phyloP scores from a whole-genome alignment of 2,113 vertebrate genomes.

The Prionailurus bengalensis region DNA sequence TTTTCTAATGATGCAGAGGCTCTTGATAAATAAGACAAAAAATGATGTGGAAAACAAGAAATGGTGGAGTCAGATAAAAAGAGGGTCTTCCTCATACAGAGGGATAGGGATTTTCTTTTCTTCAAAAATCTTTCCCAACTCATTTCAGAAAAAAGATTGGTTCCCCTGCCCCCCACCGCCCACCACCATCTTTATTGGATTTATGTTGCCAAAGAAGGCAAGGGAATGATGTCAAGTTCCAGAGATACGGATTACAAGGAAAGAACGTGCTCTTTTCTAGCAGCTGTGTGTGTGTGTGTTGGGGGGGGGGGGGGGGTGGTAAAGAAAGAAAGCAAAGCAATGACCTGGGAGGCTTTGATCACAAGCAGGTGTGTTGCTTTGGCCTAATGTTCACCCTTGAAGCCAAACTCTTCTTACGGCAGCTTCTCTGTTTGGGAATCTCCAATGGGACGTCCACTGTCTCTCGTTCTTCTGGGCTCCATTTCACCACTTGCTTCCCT shows the following conservation, averaged over 20 bases:
- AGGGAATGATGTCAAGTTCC: not conserved
- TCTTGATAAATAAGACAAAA: not conserved
- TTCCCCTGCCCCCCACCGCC: not conserved
- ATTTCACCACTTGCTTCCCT: not conserved
- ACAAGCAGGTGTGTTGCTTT: conserved; percentile 5
- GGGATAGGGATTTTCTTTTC: not conserved
- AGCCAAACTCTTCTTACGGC: not conserved
- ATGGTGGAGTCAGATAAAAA: not conserved
- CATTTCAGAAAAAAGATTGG: not conserved
- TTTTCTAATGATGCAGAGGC: not conserved
- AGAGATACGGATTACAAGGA: not conserved
- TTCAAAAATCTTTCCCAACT: not conserved
- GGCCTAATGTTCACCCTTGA: not conserved
- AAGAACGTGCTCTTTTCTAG: not conserved
- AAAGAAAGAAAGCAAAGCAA: not conserved
- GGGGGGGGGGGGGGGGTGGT: not conserved
- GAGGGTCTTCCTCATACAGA: not conserved
- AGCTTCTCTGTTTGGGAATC: not conserved
- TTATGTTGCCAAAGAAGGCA: not conserved
- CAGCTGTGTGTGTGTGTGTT: not conserved
- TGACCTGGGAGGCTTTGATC: not conserved
- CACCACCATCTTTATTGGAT: not conserved
- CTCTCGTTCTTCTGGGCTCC: not conserved
- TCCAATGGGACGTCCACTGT: not conserved
- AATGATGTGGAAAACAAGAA: not conserved